Percentiles rank a stretch among this genome's conserved stretches.
phyloP scores from a whole-genome alignment of 2,888 invertebrate genomes.

The Tyria jacobaeae region DNA sequence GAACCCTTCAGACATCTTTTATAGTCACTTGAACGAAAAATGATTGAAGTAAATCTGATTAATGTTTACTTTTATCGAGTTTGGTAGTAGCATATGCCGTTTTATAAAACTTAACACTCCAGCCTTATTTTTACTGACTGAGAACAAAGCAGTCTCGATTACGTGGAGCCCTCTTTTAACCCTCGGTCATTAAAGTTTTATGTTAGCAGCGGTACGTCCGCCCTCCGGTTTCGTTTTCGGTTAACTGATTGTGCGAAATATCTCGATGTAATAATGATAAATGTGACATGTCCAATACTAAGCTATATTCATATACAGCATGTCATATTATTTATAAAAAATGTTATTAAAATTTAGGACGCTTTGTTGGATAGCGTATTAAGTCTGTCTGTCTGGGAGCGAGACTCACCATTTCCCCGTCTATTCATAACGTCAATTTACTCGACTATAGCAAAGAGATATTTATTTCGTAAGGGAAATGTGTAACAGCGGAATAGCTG shows the following conservation, averaged over 20 bases:
- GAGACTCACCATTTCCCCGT: no score
- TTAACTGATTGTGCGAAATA: slow-evolving; percentile 35
- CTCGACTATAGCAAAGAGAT: slow-evolving; percentile 27
- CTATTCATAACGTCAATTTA: no score
- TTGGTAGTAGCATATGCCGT: slow-evolving; percentile 21
- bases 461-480: slow-evolving; percentile 27
- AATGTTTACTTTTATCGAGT: slow-evolving; percentile 34
- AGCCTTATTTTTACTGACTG: slow-evolving; percentile 57
- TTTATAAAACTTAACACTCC: slow-evolving; percentile 33
- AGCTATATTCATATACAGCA: slow-evolving; percentile 9
- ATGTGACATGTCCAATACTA: slow-evolving; percentile 17
- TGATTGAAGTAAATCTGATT: slow-evolving; percentile 19
- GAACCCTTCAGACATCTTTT: slow-evolving; percentile 27
- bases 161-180: slow-evolving; percentile 53
- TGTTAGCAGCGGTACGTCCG: slow-evolving; percentile 39
- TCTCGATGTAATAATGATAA: slow-evolving; percentile 17
- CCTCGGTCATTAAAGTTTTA: slow-evolving; percentile 67
- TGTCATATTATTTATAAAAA: neutral
- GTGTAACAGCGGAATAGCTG: slow-evolving; percentile 21
- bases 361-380: no score
- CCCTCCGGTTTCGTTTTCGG: slow-evolving; percentile 17
- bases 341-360: neutral
- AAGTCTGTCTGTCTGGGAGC: no score
- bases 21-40: slow-evolving; percentile 21
- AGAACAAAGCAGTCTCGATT: slow-evolving; percentile 52